A percentile compares a stretch with the other conserved stretches of the same genome.
Evolutionary conservation across 2,113 vertebrate genomes (phyloP).

Genomic region (Galemys pyrenaicus): DNA sequence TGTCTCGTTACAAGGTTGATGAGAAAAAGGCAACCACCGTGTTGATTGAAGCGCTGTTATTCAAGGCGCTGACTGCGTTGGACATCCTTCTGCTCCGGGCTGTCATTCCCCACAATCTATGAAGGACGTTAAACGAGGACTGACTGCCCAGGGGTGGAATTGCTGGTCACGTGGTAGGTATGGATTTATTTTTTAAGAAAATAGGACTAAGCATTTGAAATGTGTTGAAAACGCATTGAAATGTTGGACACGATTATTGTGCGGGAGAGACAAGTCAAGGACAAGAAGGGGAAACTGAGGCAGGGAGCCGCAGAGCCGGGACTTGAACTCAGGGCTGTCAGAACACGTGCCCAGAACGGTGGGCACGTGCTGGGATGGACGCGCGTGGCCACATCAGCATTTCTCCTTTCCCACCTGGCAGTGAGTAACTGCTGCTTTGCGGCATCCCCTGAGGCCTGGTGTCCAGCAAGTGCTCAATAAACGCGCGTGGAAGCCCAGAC

Average conservation of each 20-base stretch:
- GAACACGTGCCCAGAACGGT: no score
- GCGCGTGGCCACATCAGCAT: accelerated
- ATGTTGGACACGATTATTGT: neutral
- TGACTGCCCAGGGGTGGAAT: neutral
- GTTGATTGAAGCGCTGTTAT: no score
- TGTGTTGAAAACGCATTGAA: neutral
- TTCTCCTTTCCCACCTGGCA: neutral
- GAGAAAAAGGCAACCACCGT: no score
- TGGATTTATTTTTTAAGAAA: neutral
- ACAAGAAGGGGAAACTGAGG: neutral
- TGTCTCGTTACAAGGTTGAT: no score
- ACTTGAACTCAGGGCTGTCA: neutral
- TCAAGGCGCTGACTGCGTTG: no score
- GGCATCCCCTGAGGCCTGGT: no score
- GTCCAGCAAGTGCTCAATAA: neutral
- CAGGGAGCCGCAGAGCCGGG: neutral
- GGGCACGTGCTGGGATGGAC: neutral
- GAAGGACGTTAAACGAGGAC: no score
- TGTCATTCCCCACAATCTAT: no score
- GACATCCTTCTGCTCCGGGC: no score
- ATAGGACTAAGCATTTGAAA: neutral
- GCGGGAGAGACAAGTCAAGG: neutral
- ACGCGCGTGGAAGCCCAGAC: no score
- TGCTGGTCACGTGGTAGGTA: neutral
- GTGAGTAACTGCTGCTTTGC: neutral